A percentile compares a stretch with the other conserved stretches of the same genome.
These are phyloP conservation scores for Pentalonia nigronervosa DNA, from an alignment of 1,140 invertebrate genomes.

Conservation along the genomic window DNA sequence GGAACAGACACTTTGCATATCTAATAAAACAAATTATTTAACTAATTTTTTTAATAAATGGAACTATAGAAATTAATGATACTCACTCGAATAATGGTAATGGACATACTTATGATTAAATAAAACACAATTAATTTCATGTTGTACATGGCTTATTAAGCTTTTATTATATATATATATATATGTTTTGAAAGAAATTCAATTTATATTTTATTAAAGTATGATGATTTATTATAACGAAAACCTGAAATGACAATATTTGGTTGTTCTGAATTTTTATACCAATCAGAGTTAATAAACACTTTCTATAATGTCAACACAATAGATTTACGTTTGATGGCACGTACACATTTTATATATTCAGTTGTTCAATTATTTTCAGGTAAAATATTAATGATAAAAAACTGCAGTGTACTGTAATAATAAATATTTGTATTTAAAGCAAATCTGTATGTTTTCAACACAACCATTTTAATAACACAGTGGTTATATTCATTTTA, in stretches of 20 bases:
- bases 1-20: neutral
- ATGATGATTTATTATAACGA: neutral
- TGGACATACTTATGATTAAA: neutral
- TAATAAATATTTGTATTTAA: slow-evolving; percentile 35
- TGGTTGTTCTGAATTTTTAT: slow-evolving; percentile 12
- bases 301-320: neutral
- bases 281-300: slow-evolving; percentile 15
- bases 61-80: neutral
- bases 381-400: neutral
- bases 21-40: neutral
- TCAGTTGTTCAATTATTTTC: slow-evolving; percentile 25
- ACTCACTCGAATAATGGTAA: neutral
- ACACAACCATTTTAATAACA: neutral
- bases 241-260: slow-evolving; percentile 27
- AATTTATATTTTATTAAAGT: neutral
- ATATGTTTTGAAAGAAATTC: neutral
- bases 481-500: neutral
- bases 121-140: neutral
- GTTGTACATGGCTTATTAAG: neutral
- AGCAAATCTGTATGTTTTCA: slow-evolving; percentile 9
- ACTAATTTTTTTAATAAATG: neutral
- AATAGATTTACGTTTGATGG: slow-evolving; percentile 31
- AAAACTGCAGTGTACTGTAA: neutral
- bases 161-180: neutral
- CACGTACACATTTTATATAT: slow-evolving; percentile 21